Evolutionary conservation across 64 coral and sea anemone genomes (phyloP), one percentile per base, ranked within the genome.

Genomic region (Acropora tenuis): DNA sequence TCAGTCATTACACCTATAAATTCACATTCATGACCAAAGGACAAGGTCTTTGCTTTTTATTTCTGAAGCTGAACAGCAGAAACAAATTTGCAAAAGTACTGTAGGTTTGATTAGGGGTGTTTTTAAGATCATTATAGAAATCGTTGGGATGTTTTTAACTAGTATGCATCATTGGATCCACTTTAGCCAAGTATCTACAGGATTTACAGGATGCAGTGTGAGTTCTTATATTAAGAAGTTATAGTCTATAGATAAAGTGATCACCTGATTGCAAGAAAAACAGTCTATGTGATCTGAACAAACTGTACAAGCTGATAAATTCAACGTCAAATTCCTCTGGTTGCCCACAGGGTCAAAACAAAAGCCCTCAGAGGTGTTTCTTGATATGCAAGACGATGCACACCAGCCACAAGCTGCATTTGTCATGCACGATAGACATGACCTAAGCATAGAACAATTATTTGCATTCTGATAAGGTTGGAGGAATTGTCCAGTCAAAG

Each of bases 331-430:
- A 8, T 89, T 49, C 65, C 71, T 86, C 47, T 47, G 42, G 47
- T 92, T 78, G 55, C 88, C 89, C 47, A 16, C 76, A 46, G 9
- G 50, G 50, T 89, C 86, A 63, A 50, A 63, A 84, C 94, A 95
- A 5, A 65, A 44, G 7, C 30, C 59, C 6, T 40, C 3, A 41
- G 17, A 4, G 57, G 78, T 57, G 41, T 48, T 72, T 80, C 92
- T 73, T 93, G 50, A 91, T 77, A 91, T 6, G 66, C 92, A 99
- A 0, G 83, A 89, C 47, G 90, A 58, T 6, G 68, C 30, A 80
- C 97, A 99, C 97, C 97, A 99, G 0, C 94, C 97, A 99, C 97
- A 99, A 4, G 81, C 86, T 42, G 91, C 83, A 91, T 99, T 92
- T 30, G 92, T 86, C 91, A 99, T 91, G 67, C 97, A 99, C 5